Conservation (phyloP, 2,797 vertebrate genomes). For the Pipistrellus pygmaeus region DNA sequence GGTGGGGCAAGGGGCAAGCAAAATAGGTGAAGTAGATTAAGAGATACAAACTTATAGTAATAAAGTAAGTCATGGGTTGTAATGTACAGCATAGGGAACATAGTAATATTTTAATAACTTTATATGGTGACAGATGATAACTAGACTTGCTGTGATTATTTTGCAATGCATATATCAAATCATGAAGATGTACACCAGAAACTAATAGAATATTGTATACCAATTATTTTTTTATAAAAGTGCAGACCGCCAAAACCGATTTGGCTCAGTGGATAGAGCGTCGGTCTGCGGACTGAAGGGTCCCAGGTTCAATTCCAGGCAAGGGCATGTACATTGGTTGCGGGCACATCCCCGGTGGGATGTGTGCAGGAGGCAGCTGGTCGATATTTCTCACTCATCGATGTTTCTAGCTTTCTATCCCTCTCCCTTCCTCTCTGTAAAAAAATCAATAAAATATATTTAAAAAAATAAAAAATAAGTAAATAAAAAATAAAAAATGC, state of each 20-base stretch:
- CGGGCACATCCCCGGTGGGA: no score
- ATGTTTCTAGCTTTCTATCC: no score
- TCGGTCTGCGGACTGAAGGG: no score
- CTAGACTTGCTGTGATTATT: neutral
- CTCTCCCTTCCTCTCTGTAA: no score
- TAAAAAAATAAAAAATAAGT: no score
- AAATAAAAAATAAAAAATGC: neutral
- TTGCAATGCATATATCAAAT: neutral
- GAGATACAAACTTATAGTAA: neutral
- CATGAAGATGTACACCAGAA: neutral
- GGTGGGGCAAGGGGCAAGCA: neutral
- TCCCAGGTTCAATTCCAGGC: no score
- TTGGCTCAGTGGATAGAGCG: no score
- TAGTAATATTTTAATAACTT: neutral
- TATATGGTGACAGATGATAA: neutral
- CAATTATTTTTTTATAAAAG: neutral
- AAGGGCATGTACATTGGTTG: no score
- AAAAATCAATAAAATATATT: no score
- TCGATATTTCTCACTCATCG: no score
- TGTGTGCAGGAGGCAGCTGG: no score
- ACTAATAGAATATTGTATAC: neutral
- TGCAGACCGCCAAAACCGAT: no score
- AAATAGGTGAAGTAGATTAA: neutral
- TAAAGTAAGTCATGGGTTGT: neutral
- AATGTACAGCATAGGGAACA: neutral